Base-by-base conservation (phyloP, 2,797 vertebrate genomes). In the Glyptemys insculpta region DNA sequence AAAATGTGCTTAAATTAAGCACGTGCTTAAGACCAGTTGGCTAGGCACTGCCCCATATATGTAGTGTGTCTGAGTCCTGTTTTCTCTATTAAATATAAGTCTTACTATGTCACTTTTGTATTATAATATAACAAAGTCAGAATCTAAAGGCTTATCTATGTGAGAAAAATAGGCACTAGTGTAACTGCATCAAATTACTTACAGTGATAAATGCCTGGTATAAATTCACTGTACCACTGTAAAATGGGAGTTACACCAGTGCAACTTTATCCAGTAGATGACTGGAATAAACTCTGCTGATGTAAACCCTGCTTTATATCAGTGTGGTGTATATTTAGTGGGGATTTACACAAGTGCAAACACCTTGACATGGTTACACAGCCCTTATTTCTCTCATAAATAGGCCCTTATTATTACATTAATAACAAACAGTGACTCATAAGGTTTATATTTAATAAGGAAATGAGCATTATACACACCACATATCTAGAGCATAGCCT, bases 271-370 rank as follows among this genome's bases (percentile, higher is more conserved):
- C 76, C 16, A 4, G 84, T 79, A 53, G 59, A 7, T 44, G 76
- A n/a, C 31, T 47, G 53, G 56, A 92, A 52, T 93, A n/a, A 62
- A 57, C 50, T 76, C 83, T 94, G 76, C 86, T 90, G 91, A 62
- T 90, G 53, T 95, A 94, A 91, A 85, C 37, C n/a, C 49, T 92
- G 86, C 84, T 79, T 87, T 76, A 81, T n/a, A 92, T 83, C 81
- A 96, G 68, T 86, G 57, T 86, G 79, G 76, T 89, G 76, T 79
- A 89, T 94, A 12, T 59, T 31, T 29, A 59, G 29, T 62, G 29
- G 31, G 56, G 59, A 34, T 62, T 62, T 62, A 14, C 12, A 62
- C 31, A 31, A 16, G 29, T 34, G 29, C 5, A 62, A 62, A 62
- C 29, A 31, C 14, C 12, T 59, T 31, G 57, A 59, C 57, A 16